Evolutionary conservation across 2,888 invertebrate genomes (phyloP), one percentile per base, ranked within the genome.

Genomic region (Papilio demoleus): DNA sequence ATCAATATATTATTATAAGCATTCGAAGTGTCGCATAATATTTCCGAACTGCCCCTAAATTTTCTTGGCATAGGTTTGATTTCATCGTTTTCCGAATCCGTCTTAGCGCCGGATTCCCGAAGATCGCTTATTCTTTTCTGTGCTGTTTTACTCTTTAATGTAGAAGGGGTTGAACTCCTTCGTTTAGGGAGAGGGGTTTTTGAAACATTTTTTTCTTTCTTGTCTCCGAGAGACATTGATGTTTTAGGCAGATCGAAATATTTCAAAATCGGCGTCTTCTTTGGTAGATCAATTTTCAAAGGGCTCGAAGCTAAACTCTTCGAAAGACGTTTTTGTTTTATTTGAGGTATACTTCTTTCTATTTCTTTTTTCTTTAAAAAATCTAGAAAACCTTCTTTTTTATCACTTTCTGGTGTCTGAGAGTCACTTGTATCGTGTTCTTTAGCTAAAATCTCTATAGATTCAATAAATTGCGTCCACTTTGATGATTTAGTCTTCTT

Each of bases 31-130:
- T 82, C 82, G 56, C 88, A 88, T 0, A 91, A 73, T 0, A 89
- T 75, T 56, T 86, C 82, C 0, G 83, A 78, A 0, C 76, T 70
- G 6, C 65, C 65, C 22, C 60, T 64, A 5, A 14, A 74, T 0
- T 75, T 73, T n/a, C 72, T 4, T n/a, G 61, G 73, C 1, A 72
- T 68, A 36, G 72, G 75, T 2, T 76, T 76, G 0, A 74, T 74
- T 4, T 87, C 85, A 19, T 90, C 90, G 4, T 87, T 87, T 38
- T 91, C 91, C 0, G 89, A 87, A 60, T 91, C 91, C 0, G 89
- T 88, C 42, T 88, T 91, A 0, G 79, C 81, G 0, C 88, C 88
- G 0, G 86, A 85, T 0, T 83, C 84, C 0, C 88, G 71, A 0
- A 88, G 68, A 5, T 85, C 81, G 3, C 82, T 80, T 0, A 86